phyloP scores from a whole-genome alignment of 2,113 vertebrate genomes.

The Pseudonaja textilis region DNA sequence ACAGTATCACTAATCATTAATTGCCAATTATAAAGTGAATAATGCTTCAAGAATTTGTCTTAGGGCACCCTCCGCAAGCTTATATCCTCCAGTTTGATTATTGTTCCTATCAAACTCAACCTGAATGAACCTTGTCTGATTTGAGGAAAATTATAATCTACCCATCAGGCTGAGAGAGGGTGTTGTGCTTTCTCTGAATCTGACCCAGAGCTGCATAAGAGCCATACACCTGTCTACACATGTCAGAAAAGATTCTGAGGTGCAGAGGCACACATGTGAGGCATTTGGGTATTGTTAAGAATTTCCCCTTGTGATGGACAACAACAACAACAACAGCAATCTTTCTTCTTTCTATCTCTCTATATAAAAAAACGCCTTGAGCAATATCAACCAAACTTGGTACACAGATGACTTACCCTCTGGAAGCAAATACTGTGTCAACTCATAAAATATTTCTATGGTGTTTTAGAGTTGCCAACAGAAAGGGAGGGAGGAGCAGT shows the following conservation, averaged over 20 bases:
- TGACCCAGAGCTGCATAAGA: background rate
- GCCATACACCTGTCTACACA: background rate
- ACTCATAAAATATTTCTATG: too few relatives aligned
- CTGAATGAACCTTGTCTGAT: background rate
- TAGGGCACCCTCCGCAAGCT: background rate
- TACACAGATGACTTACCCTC: too few relatives aligned
- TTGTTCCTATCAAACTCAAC: background rate
- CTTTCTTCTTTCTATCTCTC: too few relatives aligned
- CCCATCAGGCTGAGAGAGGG: background rate
- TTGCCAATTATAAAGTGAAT: background rate
- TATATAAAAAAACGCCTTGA: too few relatives aligned
- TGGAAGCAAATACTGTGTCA: too few relatives aligned
- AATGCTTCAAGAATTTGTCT: background rate
- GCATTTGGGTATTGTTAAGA: background rate
- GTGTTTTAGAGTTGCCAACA: too few relatives aligned
- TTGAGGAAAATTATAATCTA: background rate
- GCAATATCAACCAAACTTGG: too few relatives aligned
- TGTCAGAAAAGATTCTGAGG: background rate
- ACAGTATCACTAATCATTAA: background rate
- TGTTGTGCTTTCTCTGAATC: background rate
- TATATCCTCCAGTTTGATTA: background rate
- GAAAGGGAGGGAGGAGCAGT: too few relatives aligned
- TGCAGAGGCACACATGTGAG: background rate
- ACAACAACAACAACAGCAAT: too few relatives aligned
- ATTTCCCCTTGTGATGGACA: background rate